Conservation (phyloP, 2,888 invertebrate genomes). For the Yponomeuta evonymella region DNA sequence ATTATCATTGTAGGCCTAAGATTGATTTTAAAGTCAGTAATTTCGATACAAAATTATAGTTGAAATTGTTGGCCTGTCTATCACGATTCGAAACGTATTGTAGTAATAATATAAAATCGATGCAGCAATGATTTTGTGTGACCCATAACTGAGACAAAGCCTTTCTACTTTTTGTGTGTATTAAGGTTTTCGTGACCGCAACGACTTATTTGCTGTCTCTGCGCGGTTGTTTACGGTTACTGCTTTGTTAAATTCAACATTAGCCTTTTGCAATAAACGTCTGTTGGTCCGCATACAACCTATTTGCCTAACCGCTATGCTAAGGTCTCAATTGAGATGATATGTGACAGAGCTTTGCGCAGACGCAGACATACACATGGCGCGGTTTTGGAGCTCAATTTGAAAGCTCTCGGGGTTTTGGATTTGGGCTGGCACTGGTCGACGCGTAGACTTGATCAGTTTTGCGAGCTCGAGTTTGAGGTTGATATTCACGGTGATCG, state of each 20-base stretch:
- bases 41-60: slow-evolving; percentile 49
- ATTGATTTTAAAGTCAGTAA: slow-evolving; percentile 40
- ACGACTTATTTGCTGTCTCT: neutral
- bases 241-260: neutral
- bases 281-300: neutral
- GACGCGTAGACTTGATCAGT: too few relatives aligned
- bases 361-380: too few relatives aligned
- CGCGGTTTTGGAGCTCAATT: too few relatives aligned
- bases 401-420: too few relatives aligned
- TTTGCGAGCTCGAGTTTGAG: too few relatives aligned
- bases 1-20: slow-evolving; percentile 24
- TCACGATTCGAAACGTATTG: slow-evolving; percentile 49
- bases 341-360: too few relatives aligned
- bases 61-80: slow-evolving; percentile 49
- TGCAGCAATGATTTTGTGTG: slow-evolving; percentile 12
- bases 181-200: slow-evolving; percentile 9
- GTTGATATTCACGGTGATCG: too few relatives aligned
- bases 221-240: neutral
- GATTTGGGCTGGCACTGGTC: too few relatives aligned
- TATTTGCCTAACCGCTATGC: too few relatives aligned
- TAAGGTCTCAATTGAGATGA: too few relatives aligned
- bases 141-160: slow-evolving; percentile 7
- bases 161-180: slow-evolving; percentile 10
- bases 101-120: slow-evolving; percentile 44
- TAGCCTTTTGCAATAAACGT: neutral